A percentile compares a stretch with the other conserved stretches of the same genome.
phyloP scores from a whole-genome alignment of 1,140 invertebrate genomes.

The Muscidifurax raptorellus region DNA sequence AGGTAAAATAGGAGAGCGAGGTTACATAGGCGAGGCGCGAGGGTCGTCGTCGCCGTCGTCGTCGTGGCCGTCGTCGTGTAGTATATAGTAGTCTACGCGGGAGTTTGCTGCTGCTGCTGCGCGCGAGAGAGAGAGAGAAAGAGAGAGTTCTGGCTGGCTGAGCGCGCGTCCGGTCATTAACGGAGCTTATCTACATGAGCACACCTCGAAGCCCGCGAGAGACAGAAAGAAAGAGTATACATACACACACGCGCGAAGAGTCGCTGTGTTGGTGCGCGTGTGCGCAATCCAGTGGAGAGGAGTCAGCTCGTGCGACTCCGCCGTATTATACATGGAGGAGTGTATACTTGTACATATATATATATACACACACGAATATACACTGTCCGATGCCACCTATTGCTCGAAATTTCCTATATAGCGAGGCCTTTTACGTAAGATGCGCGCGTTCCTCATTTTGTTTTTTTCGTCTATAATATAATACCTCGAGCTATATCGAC shows the following conservation, averaged over 20 bases:
- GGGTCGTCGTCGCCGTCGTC: conserved; percentile 51
- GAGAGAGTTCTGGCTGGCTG: conserved; percentile 74
- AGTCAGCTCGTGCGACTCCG: not conserved
- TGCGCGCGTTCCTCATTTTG: too few relatives aligned
- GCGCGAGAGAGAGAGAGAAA: too few relatives aligned
- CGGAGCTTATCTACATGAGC: conserved; percentile 77
- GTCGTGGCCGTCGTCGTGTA: conserved; percentile 1
- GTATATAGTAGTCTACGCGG: conserved; percentile 60
- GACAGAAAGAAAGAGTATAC: not conserved
- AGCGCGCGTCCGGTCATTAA: conserved; percentile 76
- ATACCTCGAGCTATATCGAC: not conserved
- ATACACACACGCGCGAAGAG: not conserved
- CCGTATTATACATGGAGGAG: too few relatives aligned
- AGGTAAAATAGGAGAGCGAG: conserved; percentile 56
- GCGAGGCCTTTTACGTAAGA: not conserved
- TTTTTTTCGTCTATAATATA: not conserved
- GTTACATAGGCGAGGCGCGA: conserved; percentile 50
- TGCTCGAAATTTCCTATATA: conserved; percentile 18
- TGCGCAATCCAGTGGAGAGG: not conserved
- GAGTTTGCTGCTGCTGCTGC: conserved; percentile 62
- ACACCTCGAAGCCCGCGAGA: conserved; percentile 66
- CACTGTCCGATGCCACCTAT: too few relatives aligned
- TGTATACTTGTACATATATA: too few relatives aligned
- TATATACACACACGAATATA: too few relatives aligned
- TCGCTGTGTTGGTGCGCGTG: conserved; percentile 2